Evolutionary conservation across 2,888 invertebrate species (phyloP), one percentile per base, ranked within the genome.

Genomic region (Meteorus cinctellus): DNA sequence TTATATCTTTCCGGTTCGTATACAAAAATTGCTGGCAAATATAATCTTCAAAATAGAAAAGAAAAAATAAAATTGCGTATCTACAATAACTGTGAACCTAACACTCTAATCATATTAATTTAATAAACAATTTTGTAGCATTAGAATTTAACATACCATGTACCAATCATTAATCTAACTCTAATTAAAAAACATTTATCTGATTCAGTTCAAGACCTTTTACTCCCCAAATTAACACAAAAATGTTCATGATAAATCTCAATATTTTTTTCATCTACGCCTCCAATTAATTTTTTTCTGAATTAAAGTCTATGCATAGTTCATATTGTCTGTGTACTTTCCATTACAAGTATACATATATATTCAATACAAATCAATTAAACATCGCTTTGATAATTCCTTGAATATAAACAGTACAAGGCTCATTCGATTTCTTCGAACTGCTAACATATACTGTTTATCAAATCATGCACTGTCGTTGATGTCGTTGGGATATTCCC

Each of bases 341-440:
- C 12, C 16, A 62, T 34, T 34, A 62, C n/a, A 29, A 34, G 8
- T 41, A 41, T 41, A 41, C 41, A 41, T 31, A n/a, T 5, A 34
- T n/a, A 8, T 63, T 6, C 62, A 62, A 62, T 65, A 34, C 65
- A 65, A 36, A 65, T 65, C 65, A n/a, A 65, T 65, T 65, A 41
- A 34, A 65, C 36, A 65, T 55, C 12, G 34, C 65, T 65, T 68
- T 29, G 14, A 36, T 59, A 70, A 70, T 70, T 70, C 69, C 31
- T 70, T 59, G 69, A 70, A 70, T 19, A 55, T 70, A 70, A 70
- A 70, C 69, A 70, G 19, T 5, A 51, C 34, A 48, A 68, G 51
- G 63, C 31, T 65, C 65, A 65, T 65, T 65, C 16, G 12, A 4
- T 12, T 65, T 65, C 65, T 65, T 8, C 34, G 65, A 63, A 63